Evolutionary conservation across 2,797 vertebrate genomes (phyloP), one percentile per base, ranked within the genome.

Genomic region (Macroramphosus scolopax): DNA sequence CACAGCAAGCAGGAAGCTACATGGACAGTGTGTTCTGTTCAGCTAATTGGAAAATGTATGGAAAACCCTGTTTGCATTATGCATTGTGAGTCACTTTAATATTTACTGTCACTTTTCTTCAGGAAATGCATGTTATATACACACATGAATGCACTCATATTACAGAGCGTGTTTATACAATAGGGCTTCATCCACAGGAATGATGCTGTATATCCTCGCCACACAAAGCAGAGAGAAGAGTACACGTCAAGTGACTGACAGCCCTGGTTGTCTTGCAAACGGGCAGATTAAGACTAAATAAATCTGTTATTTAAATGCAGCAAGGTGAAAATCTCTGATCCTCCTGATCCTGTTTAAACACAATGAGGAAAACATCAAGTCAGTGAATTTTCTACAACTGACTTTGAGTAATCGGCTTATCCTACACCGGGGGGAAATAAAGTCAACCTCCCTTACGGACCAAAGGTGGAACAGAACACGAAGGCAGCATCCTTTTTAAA

Each of bases 21-120:
- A 55, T 34, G 0, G 25, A 66, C 34, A 41, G 26, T 6, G 1
- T 37, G 42, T 47, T 56, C 60, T 60, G 14, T 22, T 55, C 34
- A 50, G 34, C 42, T 39, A 31, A 13, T 15, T 42, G 36, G 34
- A 45, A 38, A 14, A 28, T 33, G 1, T 31, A 26, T 13, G 46
- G 16, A 22, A 15, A 26, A 54, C n/a, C n/a, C n/a, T n/a, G 20
- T 22, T 3, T 22, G 20, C 6, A 22, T 22, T 22, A 22, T 22
- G 20, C 20, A 22, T 3, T 22, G 20, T 22, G 3, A 22, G 20
- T 22, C 20, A 22, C n/a, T n/a, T n/a, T n/a, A n/a, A n/a, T n/a
- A n/a, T n/a, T n/a, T n/a, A n/a, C n/a, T n/a, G n/a, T n/a, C n/a
- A n/a, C n/a, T n/a, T n/a, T n/a, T n/a, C n/a, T n/a, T n/a, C n/a